Evolutionary conservation across 2,888 invertebrate species (phyloP), one percentile per base, ranked within the genome.

Genomic region (Drosophila acutilabella): DNA sequence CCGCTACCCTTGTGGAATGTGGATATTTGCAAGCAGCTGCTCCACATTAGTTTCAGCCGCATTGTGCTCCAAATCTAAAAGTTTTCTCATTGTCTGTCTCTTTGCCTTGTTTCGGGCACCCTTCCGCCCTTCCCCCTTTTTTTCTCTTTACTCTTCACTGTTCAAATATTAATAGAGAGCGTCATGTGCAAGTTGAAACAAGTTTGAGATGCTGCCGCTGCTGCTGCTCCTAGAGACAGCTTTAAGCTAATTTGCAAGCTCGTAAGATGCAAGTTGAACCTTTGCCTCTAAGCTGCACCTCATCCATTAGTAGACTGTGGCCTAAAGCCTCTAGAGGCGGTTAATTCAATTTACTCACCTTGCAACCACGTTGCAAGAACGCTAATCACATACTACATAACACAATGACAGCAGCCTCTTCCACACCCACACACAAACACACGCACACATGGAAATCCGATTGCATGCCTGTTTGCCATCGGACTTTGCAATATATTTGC

Each of bases 1-100:
- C 16, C 6, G 13, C 10, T 20, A 1, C 18, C 10, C 11, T 2
- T 33, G 4, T 8, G 30, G 8, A 30, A 30, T 30, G 30, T 30
- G 8, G 30, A 30, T 16, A 18, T 14, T 57, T 7, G 57, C 54
- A 51, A 40, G 58, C 71, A 67, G 75, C 71, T 82, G 85, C 60
- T 70, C 82, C 72, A 82, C 80, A 81, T 84, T 79, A 71, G 78
- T 82, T 71, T 64, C 67, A 81, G 74, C 81, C 83, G 65, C 78
- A 83, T 64, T 78, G 67, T 82, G 82, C 64, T 68, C 86, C 71
- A 83, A 71, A 83, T 86, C 60, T 61, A 75, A 78, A 84, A 85
- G 82, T 82, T 78, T 78, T 69, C 74, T 66, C 70, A 79, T 81
- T 79, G 79, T 83, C 38, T 64, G 61, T 60, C 69, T 47, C 50